Evolutionary conservation across 2,888 invertebrate genomes (phyloP), one percentile per base, ranked within the genome.

Genomic region (Melipona beecheii): DNA sequence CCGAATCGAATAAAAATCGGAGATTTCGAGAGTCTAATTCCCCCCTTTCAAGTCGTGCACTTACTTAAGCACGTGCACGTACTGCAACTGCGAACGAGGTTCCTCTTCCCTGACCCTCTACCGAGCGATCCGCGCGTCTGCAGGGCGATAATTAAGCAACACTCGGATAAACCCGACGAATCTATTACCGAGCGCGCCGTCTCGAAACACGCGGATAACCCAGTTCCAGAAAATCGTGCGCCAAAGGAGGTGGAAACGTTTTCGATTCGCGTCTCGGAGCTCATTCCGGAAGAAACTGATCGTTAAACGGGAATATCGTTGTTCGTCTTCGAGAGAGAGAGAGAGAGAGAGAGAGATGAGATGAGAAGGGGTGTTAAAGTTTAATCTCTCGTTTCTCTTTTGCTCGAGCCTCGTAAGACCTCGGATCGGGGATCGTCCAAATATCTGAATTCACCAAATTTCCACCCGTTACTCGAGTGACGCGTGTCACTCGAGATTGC

Each of bases 61-160:
- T n/a, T n/a, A n/a, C n/a, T n/a, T n/a, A n/a, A n/a, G n/a, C n/a
- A 70, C 49, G 27, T 21, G 17, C 49, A 50, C 31, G 50, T 36
- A 9, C 36, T 64, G 6, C 27, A 11, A 11, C 54, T 43, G 13
- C 36, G 58, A 27, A 64, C 50, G 58, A 64, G 83, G 74, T 74
- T 15, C 49, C 4, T 52, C 54, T 69, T 60, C 60, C 24, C 50
- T 56, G 62, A 62, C 77, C 65, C 71, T 68, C 84, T 70, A 68
- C 60, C 19, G 56, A 83, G 27, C 76, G 70, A 69, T 19, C 65
- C 52, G 49, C 56, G 36, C 76, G 73, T 71, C 78, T 43, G 65
- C 64, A 54, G 31, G 71, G 60, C 83, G 83, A 84, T 84, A 84
- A 84, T 84, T 77, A 83, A 84, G 78, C 83, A 83, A 83, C 83